Base-by-base conservation (phyloP, 2,797 vertebrate species). In the Lindbergichthys nudifrons region DNA sequence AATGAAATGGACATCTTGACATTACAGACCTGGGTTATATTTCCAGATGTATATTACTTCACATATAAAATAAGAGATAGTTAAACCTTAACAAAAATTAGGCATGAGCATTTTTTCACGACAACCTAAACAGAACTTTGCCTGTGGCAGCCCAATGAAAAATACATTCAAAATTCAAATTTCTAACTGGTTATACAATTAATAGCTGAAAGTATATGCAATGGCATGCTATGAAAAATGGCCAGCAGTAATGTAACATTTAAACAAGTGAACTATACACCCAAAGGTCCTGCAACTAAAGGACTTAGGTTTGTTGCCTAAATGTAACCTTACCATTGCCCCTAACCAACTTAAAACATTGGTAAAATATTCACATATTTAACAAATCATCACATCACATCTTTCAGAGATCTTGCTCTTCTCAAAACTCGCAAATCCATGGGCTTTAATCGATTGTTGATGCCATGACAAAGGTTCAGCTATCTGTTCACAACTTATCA, bases 401-500 rank as follows among this genome's bases (percentile, higher is more conserved):
- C 26, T 26, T 26, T 26, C 26, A 26, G 26, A 26, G 26, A 41
- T 19, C 11, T 23, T 9, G 0, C n/a, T 11, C 4, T 21, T 12
- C 36, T 39, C 14, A 11, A 16, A 32, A 42, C 23, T 11, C 11
- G 16, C 4, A 3, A 43, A 19, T 18, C 5, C 19, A 3, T 8
- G 9, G 30, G 19, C 19, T 58, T 59, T 48, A 7, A 52, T 8
- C 15, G 14, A 70, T 5, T 15, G 11, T 10, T 54, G 2, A 18
- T 46, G 36, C 65, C 43, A 59, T 45, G 10, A 60, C 18, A 30
- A 42, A 23, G 12, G 0, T 10, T 30, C 61, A 21, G 3, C 5
- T 32, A 0, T 13, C 10, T 3, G 32, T 75, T 69, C 58, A 69
- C 32, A 68, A 8, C 18, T n/a, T 13, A 65, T 21, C 60, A 53